Evolutionary conservation across 2,113 vertebrate genomes (phyloP), one percentile per base, ranked within the genome.

Genomic region (Eudyptes chrysolophus): DNA sequence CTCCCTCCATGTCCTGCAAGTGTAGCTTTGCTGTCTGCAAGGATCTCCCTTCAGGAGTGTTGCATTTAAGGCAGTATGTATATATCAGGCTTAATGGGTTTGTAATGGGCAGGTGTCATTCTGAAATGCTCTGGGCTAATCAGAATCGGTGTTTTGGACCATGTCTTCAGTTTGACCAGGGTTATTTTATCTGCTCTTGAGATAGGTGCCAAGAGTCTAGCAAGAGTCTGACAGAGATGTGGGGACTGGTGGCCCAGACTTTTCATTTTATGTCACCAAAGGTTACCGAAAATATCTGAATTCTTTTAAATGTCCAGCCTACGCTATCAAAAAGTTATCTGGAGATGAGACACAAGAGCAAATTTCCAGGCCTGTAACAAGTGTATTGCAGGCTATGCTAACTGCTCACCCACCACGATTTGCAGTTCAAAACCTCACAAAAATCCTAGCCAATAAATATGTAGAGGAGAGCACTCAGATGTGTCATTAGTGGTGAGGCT

Each of bases 151-250:
- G 9, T 0, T 74, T 74, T 87, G 68, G 57, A 30, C 11, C 26
- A 27, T 3, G 2, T 57, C 36, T 84, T 72, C n/a, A 10, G 9
- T 69, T 88, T 1, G 0, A 17, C 18, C 29, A 25, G 21, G 6
- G 13, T 58, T n/a, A 26, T 81, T 93, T 92, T 49, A 36, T 72
- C 18, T 51, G 6, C 15, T 68, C 1, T 49, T 64, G n/a, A 54
- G 15, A 19, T 3, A 52, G 3, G 5, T 57, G 11, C 8, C 34
- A 51, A 49, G 18, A 55, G 9, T 55, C 51, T 64, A 32, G 15
- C 22, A 52, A 52, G 34, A 77, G 8, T 49, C 58, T 48, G 26
- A 13, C 16, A 69, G 32, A 70, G 22, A 58, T 69, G 1, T 57
- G 9, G 7, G 9, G 26, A 24, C 16, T 24, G n/a, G 22, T 51